Evolutionary conservation across 2,113 vertebrate genomes (phyloP).

Genomic region (Anolis carolinensis): DNA sequence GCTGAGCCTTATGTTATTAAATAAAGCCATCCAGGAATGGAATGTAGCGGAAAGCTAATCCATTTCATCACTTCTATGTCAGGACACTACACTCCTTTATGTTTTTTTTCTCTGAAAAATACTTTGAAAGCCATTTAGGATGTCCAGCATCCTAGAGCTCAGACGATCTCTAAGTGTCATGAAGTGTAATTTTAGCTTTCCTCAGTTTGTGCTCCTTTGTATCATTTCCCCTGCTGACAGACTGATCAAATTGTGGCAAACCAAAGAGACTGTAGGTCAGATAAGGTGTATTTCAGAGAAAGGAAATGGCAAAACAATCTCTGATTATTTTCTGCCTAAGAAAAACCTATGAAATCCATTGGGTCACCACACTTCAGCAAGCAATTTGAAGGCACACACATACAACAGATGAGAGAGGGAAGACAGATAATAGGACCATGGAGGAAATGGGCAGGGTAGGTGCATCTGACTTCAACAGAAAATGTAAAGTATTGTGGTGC

Average conservation of each 20-base stretch:
- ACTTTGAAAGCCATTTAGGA: slow-evolving; percentile 8
- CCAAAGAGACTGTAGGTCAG: no score
- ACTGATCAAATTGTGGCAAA: no score
- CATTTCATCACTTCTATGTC: background rate
- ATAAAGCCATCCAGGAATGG: background rate
- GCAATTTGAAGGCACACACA: no score
- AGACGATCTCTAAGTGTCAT: background rate
- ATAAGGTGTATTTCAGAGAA: no score
- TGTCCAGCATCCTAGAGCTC: background rate
- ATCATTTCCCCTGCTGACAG: background rate
- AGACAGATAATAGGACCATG: background rate
- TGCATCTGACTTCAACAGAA: background rate
- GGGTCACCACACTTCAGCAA: no score
- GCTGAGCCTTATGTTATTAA: slow-evolving; percentile 14
- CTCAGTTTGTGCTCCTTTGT: background rate
- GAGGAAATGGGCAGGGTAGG: background rate
- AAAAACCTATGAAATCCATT: no score
- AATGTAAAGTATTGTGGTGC: background rate
- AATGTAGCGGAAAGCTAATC: background rate
- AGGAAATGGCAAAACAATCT: no score
- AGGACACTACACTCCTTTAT: background rate
- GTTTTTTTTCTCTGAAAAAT: background rate
- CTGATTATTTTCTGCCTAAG: no score
- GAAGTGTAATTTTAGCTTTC: background rate
- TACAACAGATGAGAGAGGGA: no score